phyloP scores from a whole-genome alignment of 2,888 invertebrate genomes.

The Cryptocephalus primarius region DNA sequence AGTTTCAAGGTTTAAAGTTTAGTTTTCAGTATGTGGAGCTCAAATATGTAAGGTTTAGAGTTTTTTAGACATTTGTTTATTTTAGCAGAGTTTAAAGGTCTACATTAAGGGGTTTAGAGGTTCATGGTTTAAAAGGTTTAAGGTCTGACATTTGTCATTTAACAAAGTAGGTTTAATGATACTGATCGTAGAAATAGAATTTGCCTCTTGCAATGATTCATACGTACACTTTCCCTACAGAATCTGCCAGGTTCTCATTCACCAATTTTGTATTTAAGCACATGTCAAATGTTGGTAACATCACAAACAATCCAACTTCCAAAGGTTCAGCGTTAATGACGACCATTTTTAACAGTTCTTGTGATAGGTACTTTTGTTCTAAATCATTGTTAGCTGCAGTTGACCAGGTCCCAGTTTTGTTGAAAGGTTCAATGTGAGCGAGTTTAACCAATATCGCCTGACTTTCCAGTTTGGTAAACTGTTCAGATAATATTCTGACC shows the following conservation, averaged over 20 bases:
- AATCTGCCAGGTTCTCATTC: constrained; percentile 37
- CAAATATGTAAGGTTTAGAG: too few species aligned
- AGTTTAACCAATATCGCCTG: constrained; percentile 36
- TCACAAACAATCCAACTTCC: constrained; percentile 36
- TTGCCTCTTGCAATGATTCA: not conserved
- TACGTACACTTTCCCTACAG: constrained; percentile 42
- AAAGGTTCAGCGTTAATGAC: constrained; percentile 26
- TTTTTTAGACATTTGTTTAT: too few species aligned
- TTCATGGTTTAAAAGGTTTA: too few species aligned
- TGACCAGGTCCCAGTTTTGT: constrained; percentile 32
- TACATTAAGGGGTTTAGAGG: too few species aligned
- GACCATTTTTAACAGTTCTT: constrained; percentile 32
- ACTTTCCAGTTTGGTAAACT: constrained; percentile 24
- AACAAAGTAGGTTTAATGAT: too few species aligned
- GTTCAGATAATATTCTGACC: constrained; percentile 40
- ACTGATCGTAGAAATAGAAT: too few species aligned
- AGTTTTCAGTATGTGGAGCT: too few species aligned
- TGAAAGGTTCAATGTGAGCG: constrained; percentile 37
- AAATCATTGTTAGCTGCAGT: constrained; percentile 29
- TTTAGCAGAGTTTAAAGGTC: too few species aligned
- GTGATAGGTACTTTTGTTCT: constrained; percentile 27
- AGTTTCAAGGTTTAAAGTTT: too few species aligned
- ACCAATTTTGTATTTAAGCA: constrained; percentile 47
- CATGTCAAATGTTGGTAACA: constrained; percentile 26
- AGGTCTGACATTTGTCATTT: too few species aligned